phyloP scores from a whole-genome alignment of 1,140 invertebrate genomes.

The Drosophila punjabiensis region DNA sequence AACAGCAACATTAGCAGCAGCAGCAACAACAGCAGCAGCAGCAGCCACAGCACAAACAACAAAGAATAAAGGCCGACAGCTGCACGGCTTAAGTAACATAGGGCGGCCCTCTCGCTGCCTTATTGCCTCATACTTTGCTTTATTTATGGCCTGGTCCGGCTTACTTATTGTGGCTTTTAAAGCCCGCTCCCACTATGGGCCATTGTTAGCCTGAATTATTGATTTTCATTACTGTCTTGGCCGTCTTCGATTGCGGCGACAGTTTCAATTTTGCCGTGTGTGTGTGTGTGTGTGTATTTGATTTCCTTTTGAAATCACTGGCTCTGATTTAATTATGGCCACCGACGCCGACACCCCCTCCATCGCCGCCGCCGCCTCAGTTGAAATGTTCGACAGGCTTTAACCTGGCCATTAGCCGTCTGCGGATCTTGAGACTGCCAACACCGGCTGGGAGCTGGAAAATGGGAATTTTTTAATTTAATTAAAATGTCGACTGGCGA shows the following conservation, averaged over 20 bases:
- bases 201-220: conserved; percentile 76
- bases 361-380: conserved; percentile 14
- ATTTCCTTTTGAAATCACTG: conserved; percentile 50
- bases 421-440: conserved; percentile 48
- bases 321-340: conserved; percentile 53
- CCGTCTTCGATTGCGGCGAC: conserved; percentile 68
- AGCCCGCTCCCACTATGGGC: conserved; percentile 28
- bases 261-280: conserved; percentile 49
- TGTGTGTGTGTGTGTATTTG: conserved; percentile 26
- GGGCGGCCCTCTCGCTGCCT: conserved; percentile 31
- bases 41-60: conserved; percentile 38
- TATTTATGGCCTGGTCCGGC: conserved; percentile 61
- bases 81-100: conserved; percentile 65
- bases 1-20: conserved; percentile 2
- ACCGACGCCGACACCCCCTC: not conserved
- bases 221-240: conserved; percentile 73
- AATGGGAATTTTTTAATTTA: conserved; percentile 69
- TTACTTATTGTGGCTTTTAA: conserved; percentile 66
- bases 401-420: conserved; percentile 36
- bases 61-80: conserved; percentile 59
- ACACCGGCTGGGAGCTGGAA: conserved; percentile 18
- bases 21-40: conserved; percentile 15
- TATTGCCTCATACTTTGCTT: conserved; percentile 71
- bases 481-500: conserved; percentile 67
- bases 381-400: conserved; percentile 56